Conservation (phyloP, 2,113 vertebrate genomes). For the Lycocorax pyrrhopterus region DNA sequence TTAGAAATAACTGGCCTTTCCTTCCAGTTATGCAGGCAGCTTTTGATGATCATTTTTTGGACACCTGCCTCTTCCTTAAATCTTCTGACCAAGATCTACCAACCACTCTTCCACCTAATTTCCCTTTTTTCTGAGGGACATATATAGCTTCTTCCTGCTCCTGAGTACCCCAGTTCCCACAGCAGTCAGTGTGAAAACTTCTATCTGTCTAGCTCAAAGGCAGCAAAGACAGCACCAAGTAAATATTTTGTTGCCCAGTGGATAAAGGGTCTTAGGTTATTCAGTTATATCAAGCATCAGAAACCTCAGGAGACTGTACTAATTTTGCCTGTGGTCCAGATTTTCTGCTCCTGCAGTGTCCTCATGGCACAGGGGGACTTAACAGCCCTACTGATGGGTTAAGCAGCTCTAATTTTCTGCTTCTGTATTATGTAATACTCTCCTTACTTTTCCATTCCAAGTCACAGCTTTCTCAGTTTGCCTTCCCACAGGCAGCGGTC, state of each 20-base stretch:
- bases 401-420: neutral
- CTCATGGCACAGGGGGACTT: neutral
- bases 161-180: neutral
- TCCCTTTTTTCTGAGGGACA: neutral
- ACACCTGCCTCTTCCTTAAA: neutral
- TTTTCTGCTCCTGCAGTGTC: fast-evolving
- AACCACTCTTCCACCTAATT: neutral
- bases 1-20: neutral
- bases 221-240: neutral
- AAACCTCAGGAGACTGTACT: neutral
- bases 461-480: neutral
- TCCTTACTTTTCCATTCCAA: neutral
- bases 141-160: neutral
- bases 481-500: fast-evolving
- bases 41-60: neutral
- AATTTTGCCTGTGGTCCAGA: neutral
- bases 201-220: neutral
- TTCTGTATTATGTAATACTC: neutral
- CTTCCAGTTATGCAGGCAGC: neutral
- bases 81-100: neutral
- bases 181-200: neutral
- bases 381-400: neutral
- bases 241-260: neutral
- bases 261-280: neutral
- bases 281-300: neutral